These are phyloP conservation scores for Cosmorhoe ocellata DNA, from an alignment of 2,888 invertebrate genomes.

Conservation along the genomic window DNA sequence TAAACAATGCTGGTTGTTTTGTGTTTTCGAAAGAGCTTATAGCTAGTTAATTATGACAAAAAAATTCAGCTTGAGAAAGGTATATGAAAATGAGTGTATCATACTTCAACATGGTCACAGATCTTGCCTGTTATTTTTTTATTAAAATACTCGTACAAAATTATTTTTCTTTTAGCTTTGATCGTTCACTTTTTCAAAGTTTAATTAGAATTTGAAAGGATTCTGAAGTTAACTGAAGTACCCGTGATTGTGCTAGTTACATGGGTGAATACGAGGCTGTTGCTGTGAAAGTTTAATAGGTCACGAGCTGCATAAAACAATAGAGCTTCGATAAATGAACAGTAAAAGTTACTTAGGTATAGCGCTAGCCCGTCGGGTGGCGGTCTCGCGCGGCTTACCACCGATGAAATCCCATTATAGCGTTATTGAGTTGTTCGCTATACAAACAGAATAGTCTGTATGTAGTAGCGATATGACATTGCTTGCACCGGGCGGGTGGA, in stretches of 20 bases:
- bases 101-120: no score
- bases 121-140: background rate
- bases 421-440: slow-evolving; percentile 71
- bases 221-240: background rate
- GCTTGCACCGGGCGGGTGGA: slow-evolving; percentile 43
- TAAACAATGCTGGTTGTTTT: slow-evolving; percentile 32
- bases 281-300: slow-evolving; percentile 46
- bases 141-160: no score
- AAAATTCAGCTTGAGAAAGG: no score
- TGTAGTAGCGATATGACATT: slow-evolving; percentile 44
- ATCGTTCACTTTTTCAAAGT: no score
- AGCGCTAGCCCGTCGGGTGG: slow-evolving; percentile 40
- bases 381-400: slow-evolving; percentile 68
- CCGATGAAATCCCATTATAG: slow-evolving; percentile 74
- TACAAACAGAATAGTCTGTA: slow-evolving; percentile 56
- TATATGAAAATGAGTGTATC: no score
- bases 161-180: no score
- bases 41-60: background rate
- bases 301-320: slow-evolving; percentile 55
- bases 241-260: background rate
- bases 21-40: slow-evolving; percentile 20
- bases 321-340: slow-evolving; percentile 53
- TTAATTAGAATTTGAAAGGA: slow-evolving; percentile 1
- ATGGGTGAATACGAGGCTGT: slow-evolving; percentile 16
- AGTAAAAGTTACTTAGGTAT: slow-evolving; percentile 49